Base-by-base conservation (phyloP, 2,797 vertebrate genomes). In the Garrulus glandarius region DNA sequence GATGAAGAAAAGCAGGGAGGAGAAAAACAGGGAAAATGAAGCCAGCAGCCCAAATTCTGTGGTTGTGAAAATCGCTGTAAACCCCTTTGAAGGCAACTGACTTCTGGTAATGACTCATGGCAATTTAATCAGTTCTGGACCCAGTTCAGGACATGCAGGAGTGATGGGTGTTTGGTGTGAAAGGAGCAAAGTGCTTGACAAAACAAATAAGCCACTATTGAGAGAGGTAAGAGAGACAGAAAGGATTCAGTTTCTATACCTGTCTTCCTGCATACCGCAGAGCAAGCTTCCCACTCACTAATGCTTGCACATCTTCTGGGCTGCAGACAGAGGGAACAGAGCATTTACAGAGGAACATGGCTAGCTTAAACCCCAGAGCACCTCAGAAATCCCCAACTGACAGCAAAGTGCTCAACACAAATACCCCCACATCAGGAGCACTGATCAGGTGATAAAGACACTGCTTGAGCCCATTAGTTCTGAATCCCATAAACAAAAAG, bases 261-360 rank as follows among this genome's bases (percentile, higher is more conserved):
- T 99, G 99, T 98, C 99, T 98, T 82, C 99, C 99, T 11, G 99
- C 98, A 83, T 99, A 99, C 72, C 99, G 99, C 94, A 99, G 98
- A 32, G 99, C 99, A 27, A 99, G 98, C 96, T 99, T 99, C 39
- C 99, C 99, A 55, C 99, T 99, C 98, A 99, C 99, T 95, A 99
- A 98, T 14, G 98, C 97, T 93, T 99, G 99, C 81, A 99, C 99
- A 60, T 99, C 99, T 94, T 99, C 99, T 46, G 99, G 99, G 96
- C 99, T 99, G 81, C 55, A 95, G 77, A 85, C 43, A 65, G 50
- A 95, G 41, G 50, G 39, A 80, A 89, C 44, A 90, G 44, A 92
- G 46, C 7, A 29, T 61, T 94, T 52, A 87, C 6, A 84, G 60
- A 92, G 36, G 39, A 90, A 30, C 50, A 26, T 0, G 2, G 15